phyloP scores from a whole-genome alignment of 2,113 vertebrate genomes.

The Odobenus rosmarus region DNA sequence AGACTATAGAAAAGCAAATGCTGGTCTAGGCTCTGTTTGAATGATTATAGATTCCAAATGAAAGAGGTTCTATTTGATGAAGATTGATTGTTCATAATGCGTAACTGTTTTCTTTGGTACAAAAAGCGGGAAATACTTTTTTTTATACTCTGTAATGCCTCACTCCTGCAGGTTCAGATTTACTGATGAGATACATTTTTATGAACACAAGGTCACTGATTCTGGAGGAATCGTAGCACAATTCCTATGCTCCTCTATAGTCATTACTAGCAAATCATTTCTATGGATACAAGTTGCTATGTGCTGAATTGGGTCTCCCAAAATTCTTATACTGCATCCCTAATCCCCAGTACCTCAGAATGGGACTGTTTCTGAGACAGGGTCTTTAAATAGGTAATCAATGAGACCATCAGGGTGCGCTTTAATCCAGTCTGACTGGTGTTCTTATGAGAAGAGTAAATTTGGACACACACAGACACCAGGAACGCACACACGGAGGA shows the following conservation, averaged over 20 bases:
- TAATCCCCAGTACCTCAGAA: neutral
- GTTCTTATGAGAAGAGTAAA: neutral
- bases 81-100: neutral
- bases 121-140: neutral
- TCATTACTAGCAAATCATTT: slow-evolving; percentile 64
- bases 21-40: neutral
- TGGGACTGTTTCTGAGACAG: neutral
- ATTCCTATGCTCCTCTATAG: neutral
- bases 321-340: neutral
- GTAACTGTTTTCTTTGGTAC: slow-evolving; percentile 27
- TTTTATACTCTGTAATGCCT: neutral
- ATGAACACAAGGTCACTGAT: slow-evolving; percentile 17
- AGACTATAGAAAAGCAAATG: neutral
- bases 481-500: neutral
- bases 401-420: neutral
- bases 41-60: neutral
- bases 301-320: neutral
- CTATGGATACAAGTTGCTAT: slow-evolving; percentile 4
- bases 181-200: slow-evolving; percentile 57
- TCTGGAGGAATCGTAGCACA: slow-evolving; percentile 25
- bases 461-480: neutral
- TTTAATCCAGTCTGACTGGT: neutral
- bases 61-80: neutral
- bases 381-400: neutral
- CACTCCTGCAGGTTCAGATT: neutral